These are phyloP conservation scores for Phaethornis superciliosus DNA, from an alignment of 2,113 vertebrate genomes.

Conservation along the genomic window DNA sequence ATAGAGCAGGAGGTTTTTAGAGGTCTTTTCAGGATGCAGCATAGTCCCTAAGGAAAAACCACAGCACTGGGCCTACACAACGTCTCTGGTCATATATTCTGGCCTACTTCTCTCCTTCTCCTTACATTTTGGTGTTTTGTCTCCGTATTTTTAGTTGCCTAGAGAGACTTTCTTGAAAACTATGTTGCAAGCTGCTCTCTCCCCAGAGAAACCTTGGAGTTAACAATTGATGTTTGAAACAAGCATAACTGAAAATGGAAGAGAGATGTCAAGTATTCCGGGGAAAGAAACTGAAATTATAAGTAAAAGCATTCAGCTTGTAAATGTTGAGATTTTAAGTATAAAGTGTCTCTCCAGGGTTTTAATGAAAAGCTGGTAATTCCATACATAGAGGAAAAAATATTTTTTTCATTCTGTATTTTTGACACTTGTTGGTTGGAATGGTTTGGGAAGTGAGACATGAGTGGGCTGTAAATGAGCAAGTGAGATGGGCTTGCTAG, in stretches of 20 bases:
- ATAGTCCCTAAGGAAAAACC: not conserved
- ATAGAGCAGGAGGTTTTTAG: not conserved
- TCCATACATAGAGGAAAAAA: not conserved
- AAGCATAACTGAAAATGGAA: constrained; percentile 46
- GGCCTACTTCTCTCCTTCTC: not conserved
- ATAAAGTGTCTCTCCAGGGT: constrained; percentile 44
- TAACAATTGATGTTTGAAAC: constrained; percentile 63
- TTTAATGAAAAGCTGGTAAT: constrained; percentile 56
- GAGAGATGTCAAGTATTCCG: constrained; percentile 33
- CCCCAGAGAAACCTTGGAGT: constrained; percentile 46
- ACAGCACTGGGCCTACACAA: not conserved
- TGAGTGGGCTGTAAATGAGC: constrained; percentile 42
- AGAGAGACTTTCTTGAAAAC: constrained; percentile 46
- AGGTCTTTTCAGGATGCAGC: not conserved
- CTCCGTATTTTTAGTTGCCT: constrained; percentile 13
- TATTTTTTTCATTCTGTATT: not conserved
- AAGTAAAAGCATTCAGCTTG: constrained; percentile 66
- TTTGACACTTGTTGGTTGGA: constrained; percentile 52
- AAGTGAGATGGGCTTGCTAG: constrained; percentile 45
- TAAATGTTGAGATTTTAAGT: constrained; percentile 58
- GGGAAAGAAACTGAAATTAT: constrained; percentile 55
- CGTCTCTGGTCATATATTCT: not conserved
- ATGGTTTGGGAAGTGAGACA: constrained; percentile 55
- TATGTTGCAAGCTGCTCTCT: constrained; percentile 28
- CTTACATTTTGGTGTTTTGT: not conserved